Base-by-base conservation (phyloP, 2,888 invertebrate genomes). In the Latheticus oryzae region DNA sequence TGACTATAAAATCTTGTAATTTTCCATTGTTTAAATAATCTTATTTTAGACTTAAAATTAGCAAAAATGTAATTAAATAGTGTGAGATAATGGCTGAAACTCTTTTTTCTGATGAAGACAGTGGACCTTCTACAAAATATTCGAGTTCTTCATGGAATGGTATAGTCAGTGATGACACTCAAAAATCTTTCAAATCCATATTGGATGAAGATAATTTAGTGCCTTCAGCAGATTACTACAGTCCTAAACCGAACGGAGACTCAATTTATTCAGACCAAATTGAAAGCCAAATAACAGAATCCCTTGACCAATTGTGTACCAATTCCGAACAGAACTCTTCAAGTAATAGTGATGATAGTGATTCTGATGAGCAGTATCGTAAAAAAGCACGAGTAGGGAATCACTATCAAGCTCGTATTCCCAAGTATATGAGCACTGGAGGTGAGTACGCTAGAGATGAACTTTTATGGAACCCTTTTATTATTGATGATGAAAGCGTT, bases 371-470 rank as follows among this genome's bases (percentile, higher is more conserved):
- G 5, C 37, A 58, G n/a, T 52, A 26, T 8, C 35, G 33, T 4
- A 58, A 58, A 24, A 35, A 48, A 15, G 53, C 37, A 7, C 47
- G 59, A 3, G 50, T 59, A 1, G 59, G 59, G n/a, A 59, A 59
- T 13, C 59, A 59, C 32, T 59, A 59, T 37, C 59, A 59, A 37
- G 59, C 59, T 5, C 8, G 59, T 5, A 59, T 59, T 21, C 59
- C 59, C 9, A 59, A 50, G 38, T 58, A 40, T 33, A 21, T 42
- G 9, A 24, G 32, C 5, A 42, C 47, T 8, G 19, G 33, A 5
- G 15, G 24, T n/a, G 58, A 58, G 2, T 21, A 42, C 12, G 24
- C 37, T 3, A 47, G 35, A 5, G 59, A 59, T 12, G 51, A 48
- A 15, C 45, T 59, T 5, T 15, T 59, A 9, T 59, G 59, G 59